Evolutionary conservation across 2,888 invertebrate species (phyloP), one percentile per base, ranked within the genome.

Genomic region (Scrobipalpa atriplicella): DNA sequence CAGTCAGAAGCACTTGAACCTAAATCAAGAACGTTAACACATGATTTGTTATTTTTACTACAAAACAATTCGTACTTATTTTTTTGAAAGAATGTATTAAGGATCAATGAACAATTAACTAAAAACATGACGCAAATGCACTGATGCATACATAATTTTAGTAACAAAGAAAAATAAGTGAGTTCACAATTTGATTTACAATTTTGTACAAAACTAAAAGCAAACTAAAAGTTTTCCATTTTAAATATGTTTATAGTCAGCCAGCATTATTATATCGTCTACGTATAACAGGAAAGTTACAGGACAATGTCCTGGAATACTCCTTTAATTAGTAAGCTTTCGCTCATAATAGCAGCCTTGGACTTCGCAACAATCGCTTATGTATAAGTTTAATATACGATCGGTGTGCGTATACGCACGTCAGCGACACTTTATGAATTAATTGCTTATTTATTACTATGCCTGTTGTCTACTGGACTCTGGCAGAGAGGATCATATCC

Each of bases 351-450:
- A 11, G 13, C 54, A 56, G 58, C 66, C 62, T 66, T 66, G 43
- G 54, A 58, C 38, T 58, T 58, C 38, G 58, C 38, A 13, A 38
- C 58, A 10, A 36, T 58, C n/a, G 58, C 58, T 58, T 38, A 58
- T 58, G 38, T 58, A 38, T 16, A 58, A 38, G 16, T 58, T 58
- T 58, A 58, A 58, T 36, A 16, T n/a, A 13, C 36, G 7, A 36
- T n/a, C 8, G 16, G 16, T 58, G 18, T 9, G 6, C 21, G 21
- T 9, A 19, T 8, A 21, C 54, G 11, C 54, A n/a, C 54, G 54
- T 19, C 54, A 54, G 6, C 21, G 18, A 54, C 11, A 54, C 29
- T 6, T n/a, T 36, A 36, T 8, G 38, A 58, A 58, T 38, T 38
- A 29, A 58, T 58, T 21, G 54, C 11, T 19, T 54, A 19, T 54